Conservation (phyloP, 2,113 vertebrate genomes). For the Cavia aperea region DNA sequence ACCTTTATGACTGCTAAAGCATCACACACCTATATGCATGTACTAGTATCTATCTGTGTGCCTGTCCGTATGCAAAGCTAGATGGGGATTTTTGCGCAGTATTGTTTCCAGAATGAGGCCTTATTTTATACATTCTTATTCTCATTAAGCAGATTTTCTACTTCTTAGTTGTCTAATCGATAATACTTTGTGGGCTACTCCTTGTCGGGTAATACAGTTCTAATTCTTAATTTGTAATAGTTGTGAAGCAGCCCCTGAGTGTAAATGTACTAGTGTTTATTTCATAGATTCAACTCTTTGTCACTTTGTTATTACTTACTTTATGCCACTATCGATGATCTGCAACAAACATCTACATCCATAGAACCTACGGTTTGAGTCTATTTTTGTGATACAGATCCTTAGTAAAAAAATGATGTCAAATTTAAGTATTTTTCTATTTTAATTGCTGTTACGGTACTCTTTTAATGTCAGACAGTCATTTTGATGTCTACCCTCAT, state of each 20-base stretch:
- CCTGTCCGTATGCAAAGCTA: background rate
- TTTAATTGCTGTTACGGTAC: background rate
- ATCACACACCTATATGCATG: background rate
- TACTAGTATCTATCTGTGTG: background rate
- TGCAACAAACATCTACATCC: background rate
- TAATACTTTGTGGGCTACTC: background rate
- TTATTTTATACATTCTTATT: slow-evolving; percentile 4
- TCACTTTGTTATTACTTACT: slow-evolving; percentile 21
- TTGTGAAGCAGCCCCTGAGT: background rate
- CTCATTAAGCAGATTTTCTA: background rate
- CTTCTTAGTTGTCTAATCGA: background rate
- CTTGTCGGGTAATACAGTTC: background rate
- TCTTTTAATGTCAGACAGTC: background rate
- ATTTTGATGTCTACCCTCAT: background rate
- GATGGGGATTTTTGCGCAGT: background rate
- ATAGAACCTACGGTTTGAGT: background rate
- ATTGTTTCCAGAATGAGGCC: background rate
- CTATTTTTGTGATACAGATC: background rate
- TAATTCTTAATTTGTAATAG: slow-evolving; percentile 42
- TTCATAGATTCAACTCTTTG: background rate
- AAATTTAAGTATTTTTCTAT: background rate
- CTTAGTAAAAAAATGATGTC: background rate
- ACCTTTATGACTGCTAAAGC: background rate
- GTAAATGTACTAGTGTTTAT: slow-evolving; percentile 2
- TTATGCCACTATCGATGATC: background rate